Percentiles rank a stretch among this genome's conserved stretches.
Evolutionary conservation across 2,797 vertebrate species (phyloP).

Genomic region (Rhinatrema bivittatum): DNA sequence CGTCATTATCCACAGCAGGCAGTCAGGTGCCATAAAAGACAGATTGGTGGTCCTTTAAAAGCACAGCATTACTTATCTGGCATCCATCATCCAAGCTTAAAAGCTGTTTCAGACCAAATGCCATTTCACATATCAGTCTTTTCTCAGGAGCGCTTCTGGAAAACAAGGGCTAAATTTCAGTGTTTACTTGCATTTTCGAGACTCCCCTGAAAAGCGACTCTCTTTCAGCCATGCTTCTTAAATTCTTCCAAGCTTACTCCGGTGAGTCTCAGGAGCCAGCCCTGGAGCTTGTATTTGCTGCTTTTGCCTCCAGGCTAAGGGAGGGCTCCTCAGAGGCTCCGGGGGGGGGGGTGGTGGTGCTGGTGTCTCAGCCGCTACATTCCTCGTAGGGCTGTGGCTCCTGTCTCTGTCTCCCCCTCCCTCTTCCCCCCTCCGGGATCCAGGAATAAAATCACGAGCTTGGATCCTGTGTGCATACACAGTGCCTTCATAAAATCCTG

Average conservation of each 20-base stretch:
- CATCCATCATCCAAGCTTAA: conserved; percentile 6
- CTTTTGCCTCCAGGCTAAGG: conserved; percentile 36
- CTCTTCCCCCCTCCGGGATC: conserved; percentile 36
- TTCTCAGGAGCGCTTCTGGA: no score
- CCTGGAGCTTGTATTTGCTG: conserved; percentile 23
- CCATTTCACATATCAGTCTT: conserved; percentile 4
- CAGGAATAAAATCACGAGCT: conserved; percentile 54
- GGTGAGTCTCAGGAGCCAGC: conserved; percentile 46
- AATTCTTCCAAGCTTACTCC: conserved; percentile 56
- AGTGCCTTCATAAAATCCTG: conserved; percentile 27
- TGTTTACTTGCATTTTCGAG: conserved; percentile 64
- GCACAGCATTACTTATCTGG: no score
- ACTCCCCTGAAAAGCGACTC: conserved; percentile 62
- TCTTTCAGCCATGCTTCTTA: conserved; percentile 57
- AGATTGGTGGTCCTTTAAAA: no score
- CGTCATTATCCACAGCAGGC: no score
- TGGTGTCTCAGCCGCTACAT: conserved; percentile 35
- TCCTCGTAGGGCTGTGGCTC: conserved; percentile 40
- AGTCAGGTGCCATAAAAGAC: no score
- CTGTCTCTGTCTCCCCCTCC: conserved; percentile 30
- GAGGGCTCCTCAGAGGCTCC: conserved; percentile 13
- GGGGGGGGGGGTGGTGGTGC: no score
- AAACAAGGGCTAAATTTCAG: no score
- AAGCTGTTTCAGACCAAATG: background rate
- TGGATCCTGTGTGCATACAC: conserved; percentile 38